phyloP scores from a whole-genome alignment of 2,797 vertebrate genomes.

The Erethizon dorsatum region DNA sequence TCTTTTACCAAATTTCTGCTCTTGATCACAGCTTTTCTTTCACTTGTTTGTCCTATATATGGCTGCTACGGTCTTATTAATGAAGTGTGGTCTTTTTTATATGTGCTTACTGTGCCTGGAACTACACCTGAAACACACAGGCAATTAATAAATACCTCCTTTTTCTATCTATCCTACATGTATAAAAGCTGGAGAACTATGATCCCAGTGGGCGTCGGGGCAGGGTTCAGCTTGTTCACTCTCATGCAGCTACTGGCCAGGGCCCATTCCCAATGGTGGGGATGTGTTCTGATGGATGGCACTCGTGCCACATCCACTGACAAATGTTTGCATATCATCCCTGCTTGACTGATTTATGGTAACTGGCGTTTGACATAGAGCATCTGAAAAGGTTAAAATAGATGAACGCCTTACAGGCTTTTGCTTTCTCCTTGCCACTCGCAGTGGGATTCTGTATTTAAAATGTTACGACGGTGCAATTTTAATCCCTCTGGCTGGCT shows the following conservation, averaged over 20 bases:
- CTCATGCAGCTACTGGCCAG: neutral
- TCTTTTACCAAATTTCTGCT: neutral
- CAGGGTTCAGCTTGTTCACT: neutral
- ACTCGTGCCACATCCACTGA: constrained; percentile 6
- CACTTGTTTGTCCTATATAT: neutral
- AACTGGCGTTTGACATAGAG: constrained; percentile 33
- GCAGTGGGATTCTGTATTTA: constrained; percentile 22
- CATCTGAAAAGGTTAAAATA: constrained; percentile 53
- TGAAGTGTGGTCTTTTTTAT: constrained; percentile 1
- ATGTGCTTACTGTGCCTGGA: neutral
- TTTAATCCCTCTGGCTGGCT: neutral
- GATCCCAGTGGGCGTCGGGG: neutral
- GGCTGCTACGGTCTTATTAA: constrained; percentile 28
- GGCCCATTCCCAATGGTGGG: neutral
- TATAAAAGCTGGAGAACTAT: neutral
- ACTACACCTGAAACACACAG: neutral
- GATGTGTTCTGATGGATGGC: constrained; percentile 17
- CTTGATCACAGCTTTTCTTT: constrained; percentile 25
- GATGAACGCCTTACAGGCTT: neutral
- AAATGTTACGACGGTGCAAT: neutral
- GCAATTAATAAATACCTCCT: neutral
- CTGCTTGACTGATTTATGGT: constrained; percentile 24
- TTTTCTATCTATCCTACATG: constrained; percentile 2
- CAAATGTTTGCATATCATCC: constrained; percentile 41
- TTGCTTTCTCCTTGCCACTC: neutral